A percentile compares a stretch with the other conserved stretches of the same genome.
Evolutionary conservation across 2,113 vertebrate genomes (phyloP).

Genomic region (Clarias gariepinus): DNA sequence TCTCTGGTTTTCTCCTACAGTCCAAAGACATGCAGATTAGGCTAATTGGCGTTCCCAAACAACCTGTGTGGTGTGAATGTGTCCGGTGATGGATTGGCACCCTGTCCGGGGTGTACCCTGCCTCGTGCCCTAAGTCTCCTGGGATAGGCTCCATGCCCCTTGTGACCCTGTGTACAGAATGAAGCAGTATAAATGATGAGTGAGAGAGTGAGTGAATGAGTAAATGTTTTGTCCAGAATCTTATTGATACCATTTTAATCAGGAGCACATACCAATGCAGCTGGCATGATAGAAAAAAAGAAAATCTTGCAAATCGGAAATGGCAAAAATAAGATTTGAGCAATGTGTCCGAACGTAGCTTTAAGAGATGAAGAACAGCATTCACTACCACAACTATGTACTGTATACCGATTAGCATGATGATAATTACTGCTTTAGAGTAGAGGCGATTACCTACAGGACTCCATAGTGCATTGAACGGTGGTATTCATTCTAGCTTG

Average conservation of each 20-base stretch:
- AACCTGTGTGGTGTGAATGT: no score
- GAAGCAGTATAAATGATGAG: no score
- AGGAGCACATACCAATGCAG: background rate
- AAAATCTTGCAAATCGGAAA: background rate
- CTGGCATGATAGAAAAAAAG: background rate
- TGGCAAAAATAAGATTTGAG: background rate
- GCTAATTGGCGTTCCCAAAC: no score
- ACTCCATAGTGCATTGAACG: background rate
- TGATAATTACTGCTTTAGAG: constrained; percentile 40
- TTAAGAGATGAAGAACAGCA: constrained; percentile 24
- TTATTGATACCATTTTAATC: background rate
- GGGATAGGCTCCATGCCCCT: no score
- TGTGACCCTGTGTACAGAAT: no score
- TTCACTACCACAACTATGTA: constrained; percentile 12
- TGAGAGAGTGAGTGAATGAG: no score
- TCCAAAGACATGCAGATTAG: no score
- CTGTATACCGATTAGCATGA: constrained; percentile 31
- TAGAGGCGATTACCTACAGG: background rate
- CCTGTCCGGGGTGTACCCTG: no score
- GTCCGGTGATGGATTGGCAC: no score
- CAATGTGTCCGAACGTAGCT: background rate
- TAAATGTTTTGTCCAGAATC: background rate
- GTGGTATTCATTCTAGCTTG: constrained; percentile 25
- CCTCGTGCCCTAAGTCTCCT: no score
- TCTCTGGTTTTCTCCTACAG: no score